Evolutionary conservation across 2,113 vertebrate species (phyloP).

Genomic region (Onychostoma macrolepis): DNA sequence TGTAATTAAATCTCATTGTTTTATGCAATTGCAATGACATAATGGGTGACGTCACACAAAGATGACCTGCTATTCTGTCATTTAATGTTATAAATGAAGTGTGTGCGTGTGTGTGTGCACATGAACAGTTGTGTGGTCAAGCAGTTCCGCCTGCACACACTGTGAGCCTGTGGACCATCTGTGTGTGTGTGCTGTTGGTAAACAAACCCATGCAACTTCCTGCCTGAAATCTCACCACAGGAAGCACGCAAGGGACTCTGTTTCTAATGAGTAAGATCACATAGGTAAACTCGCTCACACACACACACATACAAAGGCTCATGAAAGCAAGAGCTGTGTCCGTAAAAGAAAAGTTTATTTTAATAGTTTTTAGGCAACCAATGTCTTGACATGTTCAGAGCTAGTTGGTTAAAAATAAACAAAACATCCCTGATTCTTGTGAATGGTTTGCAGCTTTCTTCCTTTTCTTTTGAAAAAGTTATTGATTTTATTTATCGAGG

Average conservation of each 20-base stretch:
- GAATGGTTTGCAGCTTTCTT: not conserved
- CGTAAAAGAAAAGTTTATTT: not conserved
- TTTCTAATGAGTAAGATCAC: constrained; percentile 29
- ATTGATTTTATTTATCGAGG: not conserved
- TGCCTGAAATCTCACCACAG: constrained; percentile 29
- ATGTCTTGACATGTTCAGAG: not conserved
- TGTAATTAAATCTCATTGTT: too few species aligned
- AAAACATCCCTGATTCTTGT: not conserved
- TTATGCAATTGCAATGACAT: too few species aligned
- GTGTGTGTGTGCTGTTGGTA: constrained; percentile 45
- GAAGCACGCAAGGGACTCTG: constrained; percentile 16
- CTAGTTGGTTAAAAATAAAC: not conserved
- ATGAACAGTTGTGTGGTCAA: constrained; percentile 14
- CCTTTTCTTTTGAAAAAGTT: not conserved
- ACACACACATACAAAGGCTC: not conserved
- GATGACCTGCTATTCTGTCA: not conserved
- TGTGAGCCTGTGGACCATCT: constrained; percentile 29
- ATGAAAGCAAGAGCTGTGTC: not conserved
- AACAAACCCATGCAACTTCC: constrained; percentile 47
- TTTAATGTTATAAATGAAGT: not conserved
- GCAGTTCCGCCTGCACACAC: not conserved
- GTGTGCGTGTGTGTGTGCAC: constrained; percentile 3
- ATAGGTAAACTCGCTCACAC: not conserved
- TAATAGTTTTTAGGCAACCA: not conserved
- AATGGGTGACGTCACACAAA: not conserved